These are phyloP conservation scores for Papilio polyxenes DNA, from an alignment of 1,140 invertebrate genomes.

Conservation along the genomic window DNA sequence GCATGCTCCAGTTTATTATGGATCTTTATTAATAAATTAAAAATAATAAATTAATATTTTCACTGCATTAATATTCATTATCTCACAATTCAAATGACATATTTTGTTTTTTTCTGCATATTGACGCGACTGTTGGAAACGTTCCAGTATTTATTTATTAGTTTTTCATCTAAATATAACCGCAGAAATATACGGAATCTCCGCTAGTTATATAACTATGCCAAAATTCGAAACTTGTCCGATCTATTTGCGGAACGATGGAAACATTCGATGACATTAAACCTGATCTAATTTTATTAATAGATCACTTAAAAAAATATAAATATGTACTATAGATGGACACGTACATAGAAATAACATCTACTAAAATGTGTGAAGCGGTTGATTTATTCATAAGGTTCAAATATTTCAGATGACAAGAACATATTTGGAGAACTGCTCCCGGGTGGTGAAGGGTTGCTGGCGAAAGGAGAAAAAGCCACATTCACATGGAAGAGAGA, in stretches of 20 bases:
- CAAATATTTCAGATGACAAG: slow-evolving; percentile 85
- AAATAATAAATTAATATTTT: neutral
- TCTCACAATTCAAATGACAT: neutral
- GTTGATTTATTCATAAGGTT: slow-evolving; percentile 37
- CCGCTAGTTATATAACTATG: slow-evolving; percentile 23
- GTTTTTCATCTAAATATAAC: slow-evolving; percentile 51
- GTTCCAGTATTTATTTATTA: slow-evolving; percentile 64
- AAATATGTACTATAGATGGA: neutral
- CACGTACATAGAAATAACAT: neutral
- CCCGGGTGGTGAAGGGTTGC: slow-evolving; percentile 83
- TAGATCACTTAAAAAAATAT: neutral
- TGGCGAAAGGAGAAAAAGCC: slow-evolving; percentile 89
- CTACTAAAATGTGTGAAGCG: too few species aligned
- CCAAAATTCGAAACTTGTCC: slow-evolving; percentile 12
- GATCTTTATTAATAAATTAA: neutral
- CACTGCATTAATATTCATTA: neutral
- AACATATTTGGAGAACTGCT: slow-evolving; percentile 88
- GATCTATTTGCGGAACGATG: slow-evolving; percentile 23
- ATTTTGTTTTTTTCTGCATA: neutral
- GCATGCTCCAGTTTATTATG: neutral
- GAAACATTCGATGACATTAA: slow-evolving; percentile 22
- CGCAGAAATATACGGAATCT: slow-evolving; percentile 45
- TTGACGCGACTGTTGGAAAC: slow-evolving; percentile 52
- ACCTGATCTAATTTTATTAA: slow-evolving; percentile 32
- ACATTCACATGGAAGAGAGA: slow-evolving; percentile 95